Evolutionary conservation across 1,140 invertebrate species (phyloP), one percentile per base, ranked within the genome.

Genomic region (Mycetomoellerius zeteki): DNA sequence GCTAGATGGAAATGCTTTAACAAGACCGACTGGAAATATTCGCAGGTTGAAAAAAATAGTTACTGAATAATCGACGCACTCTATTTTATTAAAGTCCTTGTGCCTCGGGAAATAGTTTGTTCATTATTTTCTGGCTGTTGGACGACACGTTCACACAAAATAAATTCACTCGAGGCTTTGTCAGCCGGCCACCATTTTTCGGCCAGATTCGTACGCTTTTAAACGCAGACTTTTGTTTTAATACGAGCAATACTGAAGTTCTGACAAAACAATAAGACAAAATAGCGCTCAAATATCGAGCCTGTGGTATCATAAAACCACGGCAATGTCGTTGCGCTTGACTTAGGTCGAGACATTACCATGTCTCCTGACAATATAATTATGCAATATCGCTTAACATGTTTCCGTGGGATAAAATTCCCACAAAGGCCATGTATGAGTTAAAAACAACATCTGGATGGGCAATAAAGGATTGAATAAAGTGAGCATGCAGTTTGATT

Each of bases 41-140:
- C 5, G 37, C 5, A 14, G 10, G 5, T 21, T 30, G 30, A 14
- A 37, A 37, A 67, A 81, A 80, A 81, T 27, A 43, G 64, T 71
- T 56, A 30, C 43, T 37, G 65, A 71, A 71, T 52, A 71, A 43
- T 58, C 65, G 65, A 21, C 21, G 60, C 62, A 47, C 60, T 82
- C 33, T 43, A 58, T 72, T 82, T 71, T 82, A 72, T 82, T 56
- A 47, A 82, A 72, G 50, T 16, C 2, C 56, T 24, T 19, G 37
- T 27, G 50, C 43, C 47, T 78, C 19, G 37, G 6, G 30, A 37
- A 82, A 72, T 54, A 82, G 14, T 47, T 27, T 33, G 65, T 72
- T 24, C 12, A 60, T 82, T 82, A 82, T 72, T 72, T 72, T 72
- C 54, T 19, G 21, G 30, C 16, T 72, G 52, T 56, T 58, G 4